Base-by-base conservation (phyloP, 2,113 vertebrate genomes). In the Sturnira hondurensis region DNA sequence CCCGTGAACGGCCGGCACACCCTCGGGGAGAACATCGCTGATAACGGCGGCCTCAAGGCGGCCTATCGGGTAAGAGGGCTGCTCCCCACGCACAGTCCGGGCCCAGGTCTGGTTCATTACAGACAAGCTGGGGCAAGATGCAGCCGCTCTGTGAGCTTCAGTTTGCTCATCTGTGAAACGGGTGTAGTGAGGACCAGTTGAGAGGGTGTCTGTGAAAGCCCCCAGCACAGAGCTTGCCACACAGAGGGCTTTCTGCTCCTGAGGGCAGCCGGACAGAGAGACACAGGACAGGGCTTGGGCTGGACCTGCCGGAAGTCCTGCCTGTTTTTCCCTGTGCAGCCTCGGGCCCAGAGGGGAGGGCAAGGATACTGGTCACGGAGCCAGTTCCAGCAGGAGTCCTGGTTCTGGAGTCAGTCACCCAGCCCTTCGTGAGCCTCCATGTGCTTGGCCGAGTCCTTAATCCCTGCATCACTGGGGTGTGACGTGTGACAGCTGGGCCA, bases 11-110 rank as follows among this genome's bases (percentile, higher is more conserved):
- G 99, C 89, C 99, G 98, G n/a, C 99, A 99, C 95, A 99, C 99
- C 0, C 98, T 99, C 0, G 99, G 99, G 17, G 99, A 99, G 98
- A 99, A 99, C 98, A 99, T 99, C 0, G 99, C 99, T 0, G 99
- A 99, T 98, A 99, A 99, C 0, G 99, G 99, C 2, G 99, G 99
- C 80, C 99, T 99, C 84, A 99, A 99, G 77, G 99, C 99, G 0
- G 99, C 99, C 82, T 99, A 99, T 89, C 98, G 99, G 98, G 99
- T 99, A 94, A 92, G 98, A 82, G 43, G 43, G 36, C 50, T 7
- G 56, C 24, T 9, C 26, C 68, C 47, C n/a, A 0, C 13, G 0
- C 54, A 2, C 2, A 0, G 6, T 1, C 54, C 31, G 4, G 1
- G 17, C 20, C 89, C 11, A 0, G 19, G 26, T 0, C 74, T 6